Evolutionary conservation across 2,797 vertebrate species (phyloP), one percentile per base, ranked within the genome.

Genomic region (Brachyrhaphis roseni): DNA sequence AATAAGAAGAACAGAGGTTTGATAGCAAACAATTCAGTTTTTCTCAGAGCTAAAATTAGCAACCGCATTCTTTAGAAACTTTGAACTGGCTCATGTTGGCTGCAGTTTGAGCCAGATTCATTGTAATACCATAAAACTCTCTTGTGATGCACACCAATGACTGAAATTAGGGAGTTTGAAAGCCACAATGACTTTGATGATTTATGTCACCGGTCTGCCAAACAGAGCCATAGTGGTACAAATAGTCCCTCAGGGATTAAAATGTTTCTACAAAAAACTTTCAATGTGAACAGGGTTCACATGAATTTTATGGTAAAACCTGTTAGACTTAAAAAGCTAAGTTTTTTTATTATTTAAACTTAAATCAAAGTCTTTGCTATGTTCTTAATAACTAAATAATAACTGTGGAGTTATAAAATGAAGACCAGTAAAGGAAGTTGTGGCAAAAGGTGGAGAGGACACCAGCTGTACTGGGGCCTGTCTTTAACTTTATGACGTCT

Each of bases 21-120:
- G 53, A 83, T 77, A 72, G 71, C 12, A 51, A 79, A 74, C 73
- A 11, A 72, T 71, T 18, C 36, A 86, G 77, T 83, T 86, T 84
- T 77, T 5, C 76, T 70, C 28, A 26, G 66, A 91, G 78, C 71
- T 20, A 49, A 75, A 84, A 34, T 51, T 45, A 88, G 84, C 88
- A 87, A 78, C 87, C 89, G 88, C 85, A 72, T 72, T 51, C 28
- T 81, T 78, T 70, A 49, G 31, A 78, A 39, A 75, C 41, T 28
- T 81, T 57, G 43, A 59, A 43, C 55, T 71, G 79, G 84, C 57
- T 88, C 74, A 85, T 77, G 46, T 83, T 76, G 49, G 83, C 68
- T 80, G 71, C 57, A 81, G 74, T 85, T 66, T 71, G 41, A 86
- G 62, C 86, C 28, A 68, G 77, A 79, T 75, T n/a, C 47, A 85